Percentiles rank a stretch among this genome's conserved stretches.
Conservation (phyloP, 2,888 invertebrate species). For the Eupithecia tripunctaria region DNA sequence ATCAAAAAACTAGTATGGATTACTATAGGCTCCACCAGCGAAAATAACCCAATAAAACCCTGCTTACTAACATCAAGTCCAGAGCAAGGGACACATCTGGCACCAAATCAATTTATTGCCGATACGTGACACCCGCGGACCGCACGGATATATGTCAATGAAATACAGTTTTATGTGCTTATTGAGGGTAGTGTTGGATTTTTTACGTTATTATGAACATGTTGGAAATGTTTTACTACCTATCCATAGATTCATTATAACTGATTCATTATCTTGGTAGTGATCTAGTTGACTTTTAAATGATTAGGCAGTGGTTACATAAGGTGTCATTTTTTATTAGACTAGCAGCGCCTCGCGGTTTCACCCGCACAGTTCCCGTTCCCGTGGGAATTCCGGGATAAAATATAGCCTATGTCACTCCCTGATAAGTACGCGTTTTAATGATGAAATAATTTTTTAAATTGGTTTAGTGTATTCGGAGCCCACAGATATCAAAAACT, state of each 20-base stretch:
- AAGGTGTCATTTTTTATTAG: too few relatives aligned
- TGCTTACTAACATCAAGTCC: conserved; percentile 53
- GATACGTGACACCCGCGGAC: conserved; percentile 55
- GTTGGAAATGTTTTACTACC: background rate
- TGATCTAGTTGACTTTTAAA: background rate
- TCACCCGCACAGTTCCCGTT: too few relatives aligned
- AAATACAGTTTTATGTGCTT: conserved; percentile 41
- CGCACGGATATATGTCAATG: conserved; percentile 51
- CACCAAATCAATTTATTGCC: conserved; percentile 64
- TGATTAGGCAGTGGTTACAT: background rate
- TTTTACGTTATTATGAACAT: background rate
- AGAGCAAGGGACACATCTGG: conserved; percentile 57
- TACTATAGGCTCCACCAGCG: background rate
- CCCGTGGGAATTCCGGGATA: too few relatives aligned
- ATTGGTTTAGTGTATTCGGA: too few relatives aligned
- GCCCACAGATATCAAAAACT: too few relatives aligned
- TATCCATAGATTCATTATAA: too few relatives aligned
- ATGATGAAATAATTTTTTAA: too few relatives aligned
- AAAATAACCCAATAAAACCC: conserved; percentile 4
- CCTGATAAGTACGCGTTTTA: too few relatives aligned
- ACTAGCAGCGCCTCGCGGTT: too few relatives aligned
- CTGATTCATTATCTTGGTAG: background rate
- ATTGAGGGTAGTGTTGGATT: conserved; percentile 2
- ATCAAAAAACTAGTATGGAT: background rate
- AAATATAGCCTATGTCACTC: too few relatives aligned